Evolutionary conservation across 2,797 vertebrate species (phyloP).

Genomic region (Rhabdophis nuchalis): DNA sequence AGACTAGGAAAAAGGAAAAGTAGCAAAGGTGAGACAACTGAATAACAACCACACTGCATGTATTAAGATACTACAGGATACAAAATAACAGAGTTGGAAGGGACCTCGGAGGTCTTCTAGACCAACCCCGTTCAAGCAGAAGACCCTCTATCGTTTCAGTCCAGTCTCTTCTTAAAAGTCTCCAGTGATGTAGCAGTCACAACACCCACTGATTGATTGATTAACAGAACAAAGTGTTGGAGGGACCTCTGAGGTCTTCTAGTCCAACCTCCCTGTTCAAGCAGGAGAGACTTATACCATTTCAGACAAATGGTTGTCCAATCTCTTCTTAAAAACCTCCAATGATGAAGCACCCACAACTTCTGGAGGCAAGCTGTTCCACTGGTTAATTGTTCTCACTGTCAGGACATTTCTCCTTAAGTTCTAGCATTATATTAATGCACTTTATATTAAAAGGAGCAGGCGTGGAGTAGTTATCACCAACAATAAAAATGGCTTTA

Average conservation of each 20-base stretch:
- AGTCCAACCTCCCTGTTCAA: neutral
- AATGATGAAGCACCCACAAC: neutral
- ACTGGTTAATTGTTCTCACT: neutral
- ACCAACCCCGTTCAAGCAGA: too few relatives aligned
- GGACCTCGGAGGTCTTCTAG: too few relatives aligned
- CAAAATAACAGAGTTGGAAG: neutral
- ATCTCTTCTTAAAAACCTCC: neutral
- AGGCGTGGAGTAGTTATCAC: neutral
- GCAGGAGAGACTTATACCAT: neutral
- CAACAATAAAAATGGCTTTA: neutral
- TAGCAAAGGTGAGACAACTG: neutral
- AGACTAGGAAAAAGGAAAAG: conserved; percentile 70
- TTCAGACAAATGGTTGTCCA: neutral
- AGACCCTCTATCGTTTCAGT: too few relatives aligned
- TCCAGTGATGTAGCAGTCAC: too few relatives aligned
- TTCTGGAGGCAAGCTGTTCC: neutral
- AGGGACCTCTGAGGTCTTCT: neutral
- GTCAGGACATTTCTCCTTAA: neutral
- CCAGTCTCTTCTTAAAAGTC: too few relatives aligned
- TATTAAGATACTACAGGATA: neutral
- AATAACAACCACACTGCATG: neutral
- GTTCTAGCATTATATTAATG: neutral
- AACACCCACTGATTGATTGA: too few relatives aligned
- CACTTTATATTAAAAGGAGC: neutral
- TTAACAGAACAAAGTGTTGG: neutral